Evolutionary conservation across 2,888 invertebrate genomes (phyloP), one percentile per base, ranked within the genome.

Genomic region (Caenorhabditis sp.): DNA sequence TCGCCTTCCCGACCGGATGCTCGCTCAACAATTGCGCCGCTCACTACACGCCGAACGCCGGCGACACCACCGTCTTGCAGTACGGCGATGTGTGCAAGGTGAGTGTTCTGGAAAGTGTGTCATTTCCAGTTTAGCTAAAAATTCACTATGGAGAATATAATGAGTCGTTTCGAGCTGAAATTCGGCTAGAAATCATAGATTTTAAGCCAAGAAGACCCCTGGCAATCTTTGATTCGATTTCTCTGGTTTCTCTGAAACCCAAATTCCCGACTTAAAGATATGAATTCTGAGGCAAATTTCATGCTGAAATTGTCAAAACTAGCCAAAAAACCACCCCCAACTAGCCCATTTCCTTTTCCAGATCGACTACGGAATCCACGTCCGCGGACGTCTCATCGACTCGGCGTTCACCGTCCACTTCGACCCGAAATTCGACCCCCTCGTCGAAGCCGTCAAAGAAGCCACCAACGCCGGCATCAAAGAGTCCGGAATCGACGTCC

Each of bases 1-100:
- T 94, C 64, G 94, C 94, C 3, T 99, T 99, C 93, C 99, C 99
- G 0, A 98, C 98, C 0, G 98, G 98, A 0, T 98, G 98, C 93
- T 98, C 97, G n/a, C 94, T 98, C 44, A 99, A 99, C 93, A 96
- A 99, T 93, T 98, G 98, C 93, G 99, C 99, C 74, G 99, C 99
- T 68, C 99, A 99, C 94, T 99, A 99, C 92, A 99, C 99, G 16
- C 99, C 99, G 5, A 99, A 99, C 93, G 97, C 97, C 72, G 99
- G 97, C 14, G 99, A 99, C 93, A 94, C 95, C 12, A 99, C 98
- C 0, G 97, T 98, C 12, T 94, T 99, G 64, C 95, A 95, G 87
- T 96, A 96, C 91, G 97, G 98, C 91, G 99, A 99, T 93, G 98
- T 99, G 2, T 97, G 97, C 90, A 99, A 99, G 94, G 64, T 61